Evolutionary conservation across 2,888 invertebrate species (phyloP).

Genomic region (Frankliniella intonsa): DNA sequence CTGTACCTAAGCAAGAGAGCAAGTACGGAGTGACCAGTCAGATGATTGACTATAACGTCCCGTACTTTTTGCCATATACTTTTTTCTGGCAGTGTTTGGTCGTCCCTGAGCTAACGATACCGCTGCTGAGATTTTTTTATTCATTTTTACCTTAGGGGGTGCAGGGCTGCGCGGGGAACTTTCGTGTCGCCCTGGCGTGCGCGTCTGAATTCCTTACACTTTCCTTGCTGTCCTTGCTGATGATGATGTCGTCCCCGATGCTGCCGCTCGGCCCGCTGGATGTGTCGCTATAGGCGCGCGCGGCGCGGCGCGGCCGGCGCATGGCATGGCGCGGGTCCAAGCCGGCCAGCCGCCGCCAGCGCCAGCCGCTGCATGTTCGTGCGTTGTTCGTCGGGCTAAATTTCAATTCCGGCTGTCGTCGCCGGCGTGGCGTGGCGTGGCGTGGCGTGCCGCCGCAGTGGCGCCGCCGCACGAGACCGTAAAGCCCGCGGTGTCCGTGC

Average conservation of each 20-base stretch:
- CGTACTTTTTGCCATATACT: too few relatives aligned
- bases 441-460: not conserved
- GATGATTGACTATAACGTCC: too few relatives aligned
- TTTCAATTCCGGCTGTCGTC: not conserved
- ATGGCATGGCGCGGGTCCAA: not conserved
- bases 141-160: too few relatives aligned
- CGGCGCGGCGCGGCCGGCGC: not conserved
- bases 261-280: not conserved
- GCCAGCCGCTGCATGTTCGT: not conserved
- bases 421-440: not conserved
- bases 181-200: too few relatives aligned
- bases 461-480: not conserved
- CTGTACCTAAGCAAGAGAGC: too few relatives aligned
- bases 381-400: constrained; percentile 15
- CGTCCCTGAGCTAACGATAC: too few relatives aligned
- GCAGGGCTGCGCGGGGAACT: too few relatives aligned
- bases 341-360: not conserved
- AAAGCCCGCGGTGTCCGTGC: not conserved
- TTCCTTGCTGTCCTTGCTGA: too few relatives aligned
- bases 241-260: not conserved
- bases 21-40: too few relatives aligned
- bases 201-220: too few relatives aligned
- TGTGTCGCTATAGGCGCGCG: not conserved
- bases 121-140: too few relatives aligned
- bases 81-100: too few relatives aligned